These are phyloP conservation scores for Schizaphis graminum DNA, from an alignment of 2,888 invertebrate genomes.

Conservation along the genomic window DNA sequence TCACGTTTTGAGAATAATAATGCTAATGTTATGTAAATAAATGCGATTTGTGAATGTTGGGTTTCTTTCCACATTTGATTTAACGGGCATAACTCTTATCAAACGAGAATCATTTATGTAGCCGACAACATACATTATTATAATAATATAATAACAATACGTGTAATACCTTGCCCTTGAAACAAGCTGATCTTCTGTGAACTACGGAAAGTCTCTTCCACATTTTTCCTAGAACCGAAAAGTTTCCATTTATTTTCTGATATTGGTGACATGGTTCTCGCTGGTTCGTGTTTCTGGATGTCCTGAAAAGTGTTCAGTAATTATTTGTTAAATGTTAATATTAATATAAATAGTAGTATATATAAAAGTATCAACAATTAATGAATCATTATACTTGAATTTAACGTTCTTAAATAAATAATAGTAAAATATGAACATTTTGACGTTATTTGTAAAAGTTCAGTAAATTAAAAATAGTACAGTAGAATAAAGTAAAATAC, in stretches of 20 bases:
- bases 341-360: not conserved
- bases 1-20: conserved; percentile 46
- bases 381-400: not conserved
- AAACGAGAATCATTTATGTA: not conserved
- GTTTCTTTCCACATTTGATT: not conserved
- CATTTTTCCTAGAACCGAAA: conserved; percentile 58
- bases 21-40: conserved; percentile 48
- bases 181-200: conserved; percentile 44
- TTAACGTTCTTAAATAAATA: not conserved
- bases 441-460: not conserved
- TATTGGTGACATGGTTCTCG: conserved; percentile 60
- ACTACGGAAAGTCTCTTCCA: conserved; percentile 65
- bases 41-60: conserved; percentile 16
- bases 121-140: not conserved
- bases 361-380: not conserved
- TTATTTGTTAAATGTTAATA: not conserved
- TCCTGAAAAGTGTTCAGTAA: conserved; percentile 40
- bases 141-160: not conserved
- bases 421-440: not conserved
- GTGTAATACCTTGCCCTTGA: conserved; percentile 23
- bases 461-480: not conserved
- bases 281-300: conserved; percentile 55
- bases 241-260: conserved; percentile 66
- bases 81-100: not conserved
- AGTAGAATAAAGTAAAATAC: too few species aligned